Percentiles rank a stretch among this genome's conserved stretches.
These are phyloP conservation scores for Germaria angustata DNA, from an alignment of 2,888 invertebrate species.

Conservation along the genomic window DNA sequence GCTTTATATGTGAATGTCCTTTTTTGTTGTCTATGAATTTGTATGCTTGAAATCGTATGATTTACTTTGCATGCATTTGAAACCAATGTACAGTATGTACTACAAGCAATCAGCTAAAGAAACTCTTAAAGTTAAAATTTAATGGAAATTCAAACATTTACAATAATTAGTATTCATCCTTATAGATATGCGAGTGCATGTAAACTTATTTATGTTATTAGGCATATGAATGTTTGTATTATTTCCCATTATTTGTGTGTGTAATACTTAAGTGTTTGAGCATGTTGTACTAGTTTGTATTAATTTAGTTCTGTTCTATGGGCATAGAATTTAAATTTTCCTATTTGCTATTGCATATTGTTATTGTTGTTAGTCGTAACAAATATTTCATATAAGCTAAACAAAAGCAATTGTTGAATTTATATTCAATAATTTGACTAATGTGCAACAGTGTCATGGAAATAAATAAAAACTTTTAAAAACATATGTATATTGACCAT, in stretches of 20 bases:
- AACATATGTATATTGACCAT: no score
- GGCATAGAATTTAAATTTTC: background rate
- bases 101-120: background rate
- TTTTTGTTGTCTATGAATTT: no score
- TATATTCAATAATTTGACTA: background rate
- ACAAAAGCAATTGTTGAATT: constrained; percentile 26
- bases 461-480: no score
- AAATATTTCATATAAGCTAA: constrained; percentile 19
- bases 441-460: background rate
- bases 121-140: constrained; percentile 9
- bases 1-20: background rate
- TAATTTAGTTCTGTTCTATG: constrained; percentile 32
- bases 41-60: no score
- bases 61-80: no score
- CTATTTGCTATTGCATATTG: background rate
- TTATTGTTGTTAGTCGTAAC: constrained; percentile 9
- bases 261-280: background rate
- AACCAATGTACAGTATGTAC: no score
- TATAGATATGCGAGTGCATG: background rate
- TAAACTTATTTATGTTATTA: background rate
- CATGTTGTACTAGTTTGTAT: constrained; percentile 7
- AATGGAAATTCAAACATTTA: background rate
- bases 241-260: background rate
- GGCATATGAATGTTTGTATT: background rate
- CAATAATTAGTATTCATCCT: background rate